Evolutionary conservation across 2,888 invertebrate species (phyloP), one percentile per base, ranked within the genome.

Genomic region (Drosophila flavopinicola): DNA sequence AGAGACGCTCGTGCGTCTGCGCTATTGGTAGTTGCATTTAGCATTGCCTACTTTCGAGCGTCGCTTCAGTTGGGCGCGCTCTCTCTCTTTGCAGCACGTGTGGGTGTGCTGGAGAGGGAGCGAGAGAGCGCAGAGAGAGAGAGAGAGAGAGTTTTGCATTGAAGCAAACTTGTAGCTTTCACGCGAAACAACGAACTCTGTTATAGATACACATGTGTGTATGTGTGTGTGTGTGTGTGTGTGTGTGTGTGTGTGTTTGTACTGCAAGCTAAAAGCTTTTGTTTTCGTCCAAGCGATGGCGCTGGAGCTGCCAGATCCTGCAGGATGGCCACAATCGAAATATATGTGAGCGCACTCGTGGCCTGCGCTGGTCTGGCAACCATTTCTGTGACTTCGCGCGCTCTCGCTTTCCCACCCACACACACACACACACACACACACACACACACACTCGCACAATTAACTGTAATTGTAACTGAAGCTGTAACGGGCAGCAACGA

Each of bases 21-120:
- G 87, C 83, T 44, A 60, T 80, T 32, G 58, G 9, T 17, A 57
- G 80, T 70, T 86, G 78, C 70, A 80, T 65, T 70, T 69, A 57
- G 38, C 39, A 30, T 80, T 87, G 80, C 80, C 80, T 80, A 86
- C 87, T 71, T 80, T 71, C 32, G 49, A 60, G 80, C 65, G 85
- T 64, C 57, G 71, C 78, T 64, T 59, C 38, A 37, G 25, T 45
- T 58, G 51, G 23, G 25, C 11, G 39, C 49, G 44, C n/a, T 42
- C 38, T 25, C 37, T 30, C 24, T 25, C 15, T 17, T 32, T 47
- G 33, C 45, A 60, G 60, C 45, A 42, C 27, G 56, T 30, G 45
- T 38, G 41, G 30, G 58, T 44, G 35, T 5, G 24, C 20, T 20
- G 20, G 4, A n/a, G 29, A 3, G 3, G 15, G 15, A 39, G 33